Conservation (phyloP, 2,797 vertebrate species). For the Helarctos malayanus region DNA sequence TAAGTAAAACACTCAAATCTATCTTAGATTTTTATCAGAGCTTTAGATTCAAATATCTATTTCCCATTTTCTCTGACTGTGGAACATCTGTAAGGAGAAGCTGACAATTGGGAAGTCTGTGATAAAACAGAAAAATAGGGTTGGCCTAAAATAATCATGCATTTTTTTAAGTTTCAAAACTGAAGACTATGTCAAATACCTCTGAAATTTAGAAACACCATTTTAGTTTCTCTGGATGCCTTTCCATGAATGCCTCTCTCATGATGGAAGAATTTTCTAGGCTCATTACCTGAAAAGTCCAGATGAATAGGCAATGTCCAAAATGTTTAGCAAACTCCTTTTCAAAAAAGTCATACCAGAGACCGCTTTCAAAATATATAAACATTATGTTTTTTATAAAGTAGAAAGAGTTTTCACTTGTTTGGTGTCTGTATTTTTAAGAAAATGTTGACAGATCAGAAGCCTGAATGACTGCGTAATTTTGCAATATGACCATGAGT, state of each 20-base stretch:
- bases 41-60: not conserved
- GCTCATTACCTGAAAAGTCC: not conserved
- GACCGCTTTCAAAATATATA: not conserved
- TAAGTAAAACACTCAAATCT: not conserved
- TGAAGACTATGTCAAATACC: not conserved
- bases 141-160: not conserved
- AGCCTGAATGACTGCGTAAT: not conserved
- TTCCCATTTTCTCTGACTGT: not conserved
- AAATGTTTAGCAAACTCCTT: not conserved
- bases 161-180: not conserved
- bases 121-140: not conserved
- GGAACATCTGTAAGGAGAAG: not conserved
- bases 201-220: not conserved
- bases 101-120: not conserved
- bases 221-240: not conserved
- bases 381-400: not conserved
- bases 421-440: not conserved
- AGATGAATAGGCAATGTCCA: not conserved
- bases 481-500: not conserved
- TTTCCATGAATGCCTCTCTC: not conserved
- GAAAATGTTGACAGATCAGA: not conserved
- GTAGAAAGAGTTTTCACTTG: not conserved
- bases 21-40: not conserved
- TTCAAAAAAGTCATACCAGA: not conserved
- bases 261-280: not conserved